Conservation (phyloP, 2,797 vertebrate species). For the Dryobates pubescens region DNA sequence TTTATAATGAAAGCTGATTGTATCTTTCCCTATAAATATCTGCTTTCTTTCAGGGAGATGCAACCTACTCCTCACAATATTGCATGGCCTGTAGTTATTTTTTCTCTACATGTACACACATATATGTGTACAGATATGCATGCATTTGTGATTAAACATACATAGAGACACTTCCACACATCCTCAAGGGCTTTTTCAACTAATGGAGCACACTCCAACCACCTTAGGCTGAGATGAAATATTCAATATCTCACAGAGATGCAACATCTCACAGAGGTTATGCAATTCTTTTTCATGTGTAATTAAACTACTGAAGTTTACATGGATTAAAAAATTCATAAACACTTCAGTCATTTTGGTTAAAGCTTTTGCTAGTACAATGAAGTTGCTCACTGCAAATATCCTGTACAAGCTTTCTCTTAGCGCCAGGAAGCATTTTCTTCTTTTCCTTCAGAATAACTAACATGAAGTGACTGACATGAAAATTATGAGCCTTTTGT, state of each 20-base stretch:
- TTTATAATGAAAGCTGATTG: neutral
- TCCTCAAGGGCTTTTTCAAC: slow-evolving; percentile 46
- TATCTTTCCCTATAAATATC: neutral
- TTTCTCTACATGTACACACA: neutral
- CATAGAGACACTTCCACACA: neutral
- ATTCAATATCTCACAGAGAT: slow-evolving; percentile 40
- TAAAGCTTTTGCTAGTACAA: slow-evolving; percentile 33
- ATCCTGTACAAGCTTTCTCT: neutral
- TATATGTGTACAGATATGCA: neutral
- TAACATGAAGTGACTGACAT: neutral
- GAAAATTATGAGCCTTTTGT: neutral
- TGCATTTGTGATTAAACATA: neutral
- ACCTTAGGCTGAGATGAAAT: slow-evolving; percentile 62
- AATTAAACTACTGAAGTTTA: slow-evolving; percentile 53
- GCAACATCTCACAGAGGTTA: slow-evolving; percentile 51
- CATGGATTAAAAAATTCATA: slow-evolving; percentile 64
- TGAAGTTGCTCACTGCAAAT: neutral
- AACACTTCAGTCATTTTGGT: slow-evolving; percentile 12
- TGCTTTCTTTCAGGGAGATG: neutral
- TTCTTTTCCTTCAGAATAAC: neutral
- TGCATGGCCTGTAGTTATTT: neutral
- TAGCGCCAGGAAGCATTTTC: neutral
- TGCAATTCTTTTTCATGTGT: slow-evolving; percentile 33
- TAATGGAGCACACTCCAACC: slow-evolving; percentile 45
- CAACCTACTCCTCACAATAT: neutral